A percentile compares a stretch with the other conserved stretches of the same genome.
phyloP scores from a whole-genome alignment of 2,113 vertebrate species.

The Orthonyx spaldingii region DNA sequence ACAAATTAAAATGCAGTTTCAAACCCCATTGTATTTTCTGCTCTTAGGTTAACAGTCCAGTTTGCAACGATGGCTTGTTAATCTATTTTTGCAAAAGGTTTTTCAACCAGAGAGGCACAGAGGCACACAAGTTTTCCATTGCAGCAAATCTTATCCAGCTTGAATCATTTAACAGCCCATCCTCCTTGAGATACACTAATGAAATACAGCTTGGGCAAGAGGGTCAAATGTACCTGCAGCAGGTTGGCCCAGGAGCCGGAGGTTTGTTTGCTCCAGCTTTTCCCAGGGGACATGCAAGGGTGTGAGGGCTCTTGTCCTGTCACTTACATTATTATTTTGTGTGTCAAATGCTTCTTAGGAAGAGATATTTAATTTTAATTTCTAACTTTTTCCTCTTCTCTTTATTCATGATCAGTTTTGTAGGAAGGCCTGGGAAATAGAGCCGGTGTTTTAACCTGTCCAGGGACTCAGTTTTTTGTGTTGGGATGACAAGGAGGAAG shows the following conservation, averaged over 20 bases:
- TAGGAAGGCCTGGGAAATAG: neutral
- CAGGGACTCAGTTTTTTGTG: accelerated
- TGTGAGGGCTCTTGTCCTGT: neutral
- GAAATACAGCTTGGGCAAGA: constrained; percentile 18
- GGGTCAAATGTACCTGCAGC: constrained; percentile 10
- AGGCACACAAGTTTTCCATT: neutral
- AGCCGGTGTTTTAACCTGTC: neutral
- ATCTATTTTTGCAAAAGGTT: neutral
- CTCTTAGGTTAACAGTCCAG: neutral
- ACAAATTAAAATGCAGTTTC: constrained; percentile 41
- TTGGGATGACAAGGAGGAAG: neutral
- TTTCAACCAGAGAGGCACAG: neutral
- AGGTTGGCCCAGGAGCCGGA: neutral
- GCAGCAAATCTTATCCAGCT: constrained; percentile 33
- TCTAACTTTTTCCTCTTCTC: neutral
- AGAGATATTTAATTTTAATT: neutral
- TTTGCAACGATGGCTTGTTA: neutral
- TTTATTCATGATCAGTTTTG: neutral
- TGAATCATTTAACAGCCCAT: constrained; percentile 48
- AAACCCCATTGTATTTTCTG: neutral
- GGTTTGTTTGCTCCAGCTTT: neutral
- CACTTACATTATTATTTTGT: neutral
- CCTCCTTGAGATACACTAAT: neutral
- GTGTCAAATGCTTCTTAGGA: neutral
- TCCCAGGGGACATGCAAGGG: neutral